Conservation (phyloP, 2,797 vertebrate genomes). For the Tapera naevia region DNA sequence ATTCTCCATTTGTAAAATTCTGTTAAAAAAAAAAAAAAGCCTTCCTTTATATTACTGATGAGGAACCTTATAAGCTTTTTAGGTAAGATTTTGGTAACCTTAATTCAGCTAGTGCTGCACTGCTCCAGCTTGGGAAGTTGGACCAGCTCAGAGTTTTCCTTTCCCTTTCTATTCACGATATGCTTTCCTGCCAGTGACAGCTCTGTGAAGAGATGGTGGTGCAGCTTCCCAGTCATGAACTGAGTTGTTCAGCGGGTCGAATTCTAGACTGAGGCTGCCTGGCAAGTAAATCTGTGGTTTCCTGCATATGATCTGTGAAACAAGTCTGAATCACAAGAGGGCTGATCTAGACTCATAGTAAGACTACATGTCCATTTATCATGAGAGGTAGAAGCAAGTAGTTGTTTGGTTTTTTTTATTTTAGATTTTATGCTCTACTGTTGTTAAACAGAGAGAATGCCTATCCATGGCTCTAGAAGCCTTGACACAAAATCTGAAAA, state of each 20-base stretch:
- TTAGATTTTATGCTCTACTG: not conserved
- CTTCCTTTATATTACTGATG: not conserved
- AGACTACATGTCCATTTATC: not conserved
- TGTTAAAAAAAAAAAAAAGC: not conserved
- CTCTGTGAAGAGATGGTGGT: not conserved
- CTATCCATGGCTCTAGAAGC: not conserved
- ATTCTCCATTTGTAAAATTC: not conserved
- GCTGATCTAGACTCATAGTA: not conserved
- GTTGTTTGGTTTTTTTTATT: not conserved
- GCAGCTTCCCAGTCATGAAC: not conserved
- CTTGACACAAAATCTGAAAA: conserved; percentile 54
- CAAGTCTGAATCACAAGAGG: not conserved
- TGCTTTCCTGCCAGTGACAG: not conserved
- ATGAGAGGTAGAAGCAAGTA: not conserved
- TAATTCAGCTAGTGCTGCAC: fast-evolving
- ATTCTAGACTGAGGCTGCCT: not conserved
- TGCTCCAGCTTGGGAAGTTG: not conserved
- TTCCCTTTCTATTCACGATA: not conserved
- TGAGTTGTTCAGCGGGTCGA: not conserved
- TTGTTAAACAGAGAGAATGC: not conserved
- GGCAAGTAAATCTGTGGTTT: not conserved
- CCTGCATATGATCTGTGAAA: not conserved
- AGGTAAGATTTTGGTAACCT: not conserved
- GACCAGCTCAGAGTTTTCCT: not conserved
- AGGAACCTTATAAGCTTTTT: not conserved